phyloP scores from a whole-genome alignment of 2,113 vertebrate genomes.

The Nipponia nippon region DNA sequence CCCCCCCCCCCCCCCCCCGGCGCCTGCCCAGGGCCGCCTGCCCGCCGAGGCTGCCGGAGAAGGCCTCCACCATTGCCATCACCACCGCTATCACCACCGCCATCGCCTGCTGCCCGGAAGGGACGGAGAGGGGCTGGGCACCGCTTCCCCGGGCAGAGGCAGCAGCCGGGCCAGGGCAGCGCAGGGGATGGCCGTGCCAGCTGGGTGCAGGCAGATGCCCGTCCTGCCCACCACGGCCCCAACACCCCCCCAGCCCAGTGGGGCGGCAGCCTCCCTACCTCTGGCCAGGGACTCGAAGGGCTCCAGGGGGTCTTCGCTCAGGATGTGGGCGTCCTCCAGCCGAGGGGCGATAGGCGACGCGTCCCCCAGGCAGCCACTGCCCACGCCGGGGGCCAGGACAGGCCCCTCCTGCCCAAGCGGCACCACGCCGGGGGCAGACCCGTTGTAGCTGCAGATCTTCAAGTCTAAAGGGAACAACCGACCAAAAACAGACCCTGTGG shows the following conservation, averaged over 20 bases:
- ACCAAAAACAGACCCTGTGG: fast-evolving
- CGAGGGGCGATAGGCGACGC: slow-evolving; percentile 64
- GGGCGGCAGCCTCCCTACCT: slow-evolving; percentile 37
- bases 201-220: background rate
- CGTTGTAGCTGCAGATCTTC: slow-evolving; percentile 70
- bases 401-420: slow-evolving; percentile 67
- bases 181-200: background rate
- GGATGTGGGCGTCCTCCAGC: slow-evolving; percentile 69
- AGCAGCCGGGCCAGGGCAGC: background rate
- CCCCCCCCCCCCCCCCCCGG: background rate
- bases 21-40: background rate
- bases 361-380: slow-evolving; percentile 64
- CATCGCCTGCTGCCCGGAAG: background rate
- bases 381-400: slow-evolving; percentile 51
- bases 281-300: slow-evolving; percentile 73
- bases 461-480: slow-evolving; percentile 23
- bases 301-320: slow-evolving; percentile 69
- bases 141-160: background rate
- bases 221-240: fast-evolving
- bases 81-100: background rate
- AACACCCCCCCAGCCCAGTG: fast-evolving
- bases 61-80: background rate
- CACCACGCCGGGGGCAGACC: slow-evolving; percentile 19
- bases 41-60: background rate
- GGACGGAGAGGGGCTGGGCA: background rate